Evolutionary conservation across 2,113 vertebrate species (phyloP).

Genomic region (Sceloporus tristichus): DNA sequence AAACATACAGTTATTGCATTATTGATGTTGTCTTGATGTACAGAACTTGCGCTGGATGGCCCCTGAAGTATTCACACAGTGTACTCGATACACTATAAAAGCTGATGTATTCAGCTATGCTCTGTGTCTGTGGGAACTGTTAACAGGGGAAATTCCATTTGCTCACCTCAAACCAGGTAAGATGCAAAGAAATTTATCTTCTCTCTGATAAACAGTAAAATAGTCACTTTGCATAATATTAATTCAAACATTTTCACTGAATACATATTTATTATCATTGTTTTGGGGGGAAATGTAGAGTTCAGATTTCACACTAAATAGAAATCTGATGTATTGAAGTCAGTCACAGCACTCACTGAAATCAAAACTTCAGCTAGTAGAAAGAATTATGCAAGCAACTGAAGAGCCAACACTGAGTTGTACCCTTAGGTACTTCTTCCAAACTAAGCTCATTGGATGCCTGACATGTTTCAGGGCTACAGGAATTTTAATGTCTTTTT

Average conservation of each 20-base stretch:
- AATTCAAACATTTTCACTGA: not conserved
- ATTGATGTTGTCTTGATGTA: fast-evolving
- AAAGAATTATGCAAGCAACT: not conserved
- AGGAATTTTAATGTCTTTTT: conserved; percentile 1
- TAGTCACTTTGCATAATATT: not conserved
- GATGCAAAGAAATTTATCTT: not conserved
- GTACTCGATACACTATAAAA: conserved; percentile 93
- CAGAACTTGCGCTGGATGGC: conserved; percentile 98
- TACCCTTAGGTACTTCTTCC: not conserved
- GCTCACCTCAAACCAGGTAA: conserved; percentile 95
- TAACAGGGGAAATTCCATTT: conserved; percentile 94
- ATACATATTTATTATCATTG: not conserved
- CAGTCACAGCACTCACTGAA: fast-evolving
- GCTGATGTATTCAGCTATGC: conserved; percentile 96
- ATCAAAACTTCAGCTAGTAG: not conserved
- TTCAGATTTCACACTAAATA: not conserved
- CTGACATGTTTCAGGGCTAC: not conserved
- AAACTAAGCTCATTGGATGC: not conserved
- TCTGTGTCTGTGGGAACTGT: conserved; percentile 93
- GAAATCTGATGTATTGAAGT: not conserved
- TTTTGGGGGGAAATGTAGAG: not conserved
- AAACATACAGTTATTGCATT: not conserved
- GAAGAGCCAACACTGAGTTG: not conserved
- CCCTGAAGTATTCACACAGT: conserved; percentile 95
- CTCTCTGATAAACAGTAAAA: not conserved